Base-by-base conservation (phyloP, 2,797 vertebrate genomes). In the Yasuhikotakia modesta region DNA sequence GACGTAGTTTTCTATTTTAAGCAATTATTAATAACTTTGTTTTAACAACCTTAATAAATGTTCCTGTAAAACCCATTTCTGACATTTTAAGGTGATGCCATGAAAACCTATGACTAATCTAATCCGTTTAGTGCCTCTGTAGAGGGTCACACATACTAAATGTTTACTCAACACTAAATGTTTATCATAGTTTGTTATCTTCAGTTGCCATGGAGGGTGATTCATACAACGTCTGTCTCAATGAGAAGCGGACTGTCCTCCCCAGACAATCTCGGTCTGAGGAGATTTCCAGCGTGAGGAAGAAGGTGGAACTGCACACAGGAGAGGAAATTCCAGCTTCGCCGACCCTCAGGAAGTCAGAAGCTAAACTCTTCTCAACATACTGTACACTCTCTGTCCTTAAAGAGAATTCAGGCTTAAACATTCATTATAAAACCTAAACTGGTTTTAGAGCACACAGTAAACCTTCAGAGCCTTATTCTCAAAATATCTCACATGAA, bases 111-210 rank as follows among this genome's bases (percentile, higher is more conserved):
- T 2, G 4, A 16, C 0, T 17, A 27, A 50, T 58, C 12, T 16
- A 16, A 69, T 22, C 19, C 65, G 39, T n/a, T 2, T 10, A n/a
- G 11, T 3, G 16, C 2, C 6, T 63, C 17, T 14, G 39, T 35
- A 48, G 35, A 64, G 58, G 58, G 48, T 64, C 58, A 78, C 27
- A 63, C 7, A 30, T 45, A 78, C 57, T 78, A 70, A n/a, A n/a
- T n/a, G n/a, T n/a, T n/a, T n/a, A n/a, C n/a, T n/a, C 76, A 78
- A 3, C n/a, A 24, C 39, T 21, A 52, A 61, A 52, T 70, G 43
- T 63, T 35, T 60, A 8, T 60, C 1, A 32, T 24, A 57, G 43
- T 61, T 72, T 70, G n/a, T 71, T 64, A 64, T 61, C 45, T 35
- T 1, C 19, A 52, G 71, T 63, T 73, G 43, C 45, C 27, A 73